A percentile compares a stretch with the other conserved stretches of the same genome.
Evolutionary conservation across 1,140 invertebrate genomes (phyloP).

Genomic region (Aphaenogaster ashmeadi): DNA sequence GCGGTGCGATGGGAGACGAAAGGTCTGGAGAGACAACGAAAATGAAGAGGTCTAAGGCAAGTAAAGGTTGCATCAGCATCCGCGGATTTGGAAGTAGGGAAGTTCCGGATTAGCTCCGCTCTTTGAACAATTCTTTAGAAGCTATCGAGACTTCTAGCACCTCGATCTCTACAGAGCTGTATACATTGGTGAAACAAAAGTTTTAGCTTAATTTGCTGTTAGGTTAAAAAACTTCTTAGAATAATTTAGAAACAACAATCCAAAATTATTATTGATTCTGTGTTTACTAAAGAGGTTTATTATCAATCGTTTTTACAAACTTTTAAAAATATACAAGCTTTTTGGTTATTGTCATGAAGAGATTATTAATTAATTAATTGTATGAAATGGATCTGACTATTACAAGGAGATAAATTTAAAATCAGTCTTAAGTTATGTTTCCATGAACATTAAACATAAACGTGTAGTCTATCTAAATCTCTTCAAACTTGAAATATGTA

Average conservation of each 20-base stretch:
- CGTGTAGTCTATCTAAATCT: slow-evolving; percentile 1
- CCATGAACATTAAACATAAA: not conserved
- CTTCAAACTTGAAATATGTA: not conserved
- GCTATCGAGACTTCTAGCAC: slow-evolving; percentile 55
- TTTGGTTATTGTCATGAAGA: not conserved
- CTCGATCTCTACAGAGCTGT: not conserved
- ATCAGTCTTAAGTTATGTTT: not conserved
- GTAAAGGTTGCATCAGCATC: slow-evolving; percentile 40
- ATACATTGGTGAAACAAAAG: not conserved
- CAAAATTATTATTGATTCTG: not conserved
- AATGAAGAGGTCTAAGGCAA: slow-evolving; percentile 2
- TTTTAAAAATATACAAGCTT: not conserved
- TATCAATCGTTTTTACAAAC: not conserved
- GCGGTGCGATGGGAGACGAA: slow-evolving; percentile 50
- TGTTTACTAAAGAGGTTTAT: not conserved
- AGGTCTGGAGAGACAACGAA: not conserved
- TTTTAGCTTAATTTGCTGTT: not conserved
- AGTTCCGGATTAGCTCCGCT: slow-evolving; percentile 72
- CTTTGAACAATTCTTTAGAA: slow-evolving; percentile 70
- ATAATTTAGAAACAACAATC: not conserved
- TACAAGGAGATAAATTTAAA: not conserved
- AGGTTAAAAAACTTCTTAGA: not conserved
- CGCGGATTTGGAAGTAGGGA: slow-evolving; percentile 17
- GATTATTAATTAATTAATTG: not conserved
- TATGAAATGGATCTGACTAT: not conserved